These are phyloP conservation scores for Euglossa dilemma DNA, from an alignment of 1,140 invertebrate genomes.

Conservation along the genomic window DNA sequence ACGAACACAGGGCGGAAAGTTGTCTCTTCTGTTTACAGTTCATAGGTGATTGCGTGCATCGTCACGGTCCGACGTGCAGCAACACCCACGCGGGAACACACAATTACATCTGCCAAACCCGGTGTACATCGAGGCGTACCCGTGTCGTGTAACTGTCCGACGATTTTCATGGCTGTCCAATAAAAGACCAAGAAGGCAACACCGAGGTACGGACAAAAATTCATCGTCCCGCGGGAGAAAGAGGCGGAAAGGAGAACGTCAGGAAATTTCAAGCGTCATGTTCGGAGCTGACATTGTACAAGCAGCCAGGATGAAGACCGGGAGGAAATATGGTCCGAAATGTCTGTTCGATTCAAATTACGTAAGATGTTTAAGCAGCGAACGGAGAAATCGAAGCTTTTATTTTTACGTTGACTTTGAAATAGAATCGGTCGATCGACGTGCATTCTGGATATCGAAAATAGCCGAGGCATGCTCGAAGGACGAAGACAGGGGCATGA, in stretches of 20 bases:
- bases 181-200: neutral
- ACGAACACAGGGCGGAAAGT: neutral
- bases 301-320: neutral
- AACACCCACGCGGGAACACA: neutral
- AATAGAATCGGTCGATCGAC: no score
- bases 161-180: conserved; percentile 32
- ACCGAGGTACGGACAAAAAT: neutral
- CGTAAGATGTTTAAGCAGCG: neutral
- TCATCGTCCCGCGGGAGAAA: neutral
- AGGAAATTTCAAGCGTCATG: conserved; percentile 7
- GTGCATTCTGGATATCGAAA: neutral
- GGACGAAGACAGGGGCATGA: no score
- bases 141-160: conserved; percentile 12
- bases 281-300: neutral
- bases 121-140: neutral
- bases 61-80: neutral
- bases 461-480: neutral
- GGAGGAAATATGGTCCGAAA: neutral
- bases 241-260: neutral
- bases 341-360: neutral
- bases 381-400: neutral
- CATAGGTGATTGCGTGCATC: conserved; percentile 8
- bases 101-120: conserved; percentile 16
- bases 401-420: neutral
- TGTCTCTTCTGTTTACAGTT: neutral